phyloP scores from a whole-genome alignment of 2,113 vertebrate genomes.

The Thermophis baileyi region DNA sequence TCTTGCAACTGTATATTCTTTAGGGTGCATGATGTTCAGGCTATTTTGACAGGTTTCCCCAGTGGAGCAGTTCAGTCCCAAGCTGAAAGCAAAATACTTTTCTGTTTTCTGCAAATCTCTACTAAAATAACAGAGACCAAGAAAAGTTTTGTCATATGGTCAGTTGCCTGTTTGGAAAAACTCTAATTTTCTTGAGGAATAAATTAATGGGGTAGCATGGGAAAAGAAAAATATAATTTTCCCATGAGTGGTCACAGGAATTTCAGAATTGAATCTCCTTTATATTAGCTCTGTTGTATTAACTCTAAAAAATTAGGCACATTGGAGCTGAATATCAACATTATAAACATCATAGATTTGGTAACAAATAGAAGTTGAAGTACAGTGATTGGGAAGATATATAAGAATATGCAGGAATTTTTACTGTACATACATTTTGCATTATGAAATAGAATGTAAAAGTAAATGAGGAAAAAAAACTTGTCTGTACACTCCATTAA shows the following conservation, averaged over 20 bases:
- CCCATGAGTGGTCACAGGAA: background rate
- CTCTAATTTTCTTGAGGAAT: background rate
- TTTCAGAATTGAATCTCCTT: background rate
- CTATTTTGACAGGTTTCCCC: background rate
- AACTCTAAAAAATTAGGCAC: slow-evolving; percentile 18
- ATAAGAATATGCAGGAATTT: slow-evolving; percentile 12
- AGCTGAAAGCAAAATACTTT: background rate
- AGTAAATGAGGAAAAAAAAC: slow-evolving; percentile 19
- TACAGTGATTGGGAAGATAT: slow-evolving; percentile 18
- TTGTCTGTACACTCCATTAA: background rate
- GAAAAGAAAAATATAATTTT: background rate
- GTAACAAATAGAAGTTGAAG: slow-evolving; percentile 38
- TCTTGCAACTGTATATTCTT: no score
- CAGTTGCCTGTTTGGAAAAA: background rate
- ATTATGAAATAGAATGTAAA: background rate
- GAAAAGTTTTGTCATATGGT: background rate
- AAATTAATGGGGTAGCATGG: background rate
- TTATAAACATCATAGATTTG: slow-evolving; percentile 43
- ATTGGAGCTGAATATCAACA: slow-evolving; percentile 44
- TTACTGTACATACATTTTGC: slow-evolving; percentile 25
- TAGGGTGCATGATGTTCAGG: background rate
- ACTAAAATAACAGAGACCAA: background rate
- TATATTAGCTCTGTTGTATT: slow-evolving; percentile 15
- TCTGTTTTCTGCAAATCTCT: background rate
- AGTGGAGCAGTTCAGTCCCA: background rate